phyloP scores from a whole-genome alignment of 2,797 vertebrate genomes.

The Argyrosomus regius region DNA sequence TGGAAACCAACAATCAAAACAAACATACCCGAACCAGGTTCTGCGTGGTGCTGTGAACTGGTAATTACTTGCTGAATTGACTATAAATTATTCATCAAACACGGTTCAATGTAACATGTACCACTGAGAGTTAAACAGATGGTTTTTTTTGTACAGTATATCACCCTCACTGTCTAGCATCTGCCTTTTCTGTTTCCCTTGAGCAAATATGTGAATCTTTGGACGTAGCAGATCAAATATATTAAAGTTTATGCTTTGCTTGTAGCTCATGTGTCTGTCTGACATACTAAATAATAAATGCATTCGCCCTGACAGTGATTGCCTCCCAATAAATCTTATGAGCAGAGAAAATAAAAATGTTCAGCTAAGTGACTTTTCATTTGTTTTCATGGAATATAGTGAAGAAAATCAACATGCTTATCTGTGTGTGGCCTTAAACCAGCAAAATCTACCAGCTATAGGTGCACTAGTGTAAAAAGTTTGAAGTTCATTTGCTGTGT shows the following conservation, averaged over 20 bases:
- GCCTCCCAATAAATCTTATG: neutral
- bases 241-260: conserved; percentile 1
- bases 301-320: conserved; percentile 8
- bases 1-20: conserved; percentile 59
- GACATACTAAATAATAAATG: conserved; percentile 19
- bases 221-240: neutral
- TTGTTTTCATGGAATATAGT: conserved; percentile 1
- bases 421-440: neutral
- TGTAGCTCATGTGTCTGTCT: conserved; percentile 13
- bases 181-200: neutral
- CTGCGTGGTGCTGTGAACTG: conserved; percentile 77
- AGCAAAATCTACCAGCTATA: neutral
- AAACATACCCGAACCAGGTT: conserved; percentile 80
- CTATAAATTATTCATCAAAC: conserved; percentile 35
- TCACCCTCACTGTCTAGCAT: neutral
- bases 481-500: conserved; percentile 1
- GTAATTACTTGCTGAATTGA: neutral
- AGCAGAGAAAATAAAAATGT: conserved; percentile 3
- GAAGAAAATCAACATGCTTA: neutral
- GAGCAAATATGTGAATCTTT: neutral
- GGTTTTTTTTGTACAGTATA: neutral
- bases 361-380: neutral
- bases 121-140: neutral
- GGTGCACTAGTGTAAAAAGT: neutral
- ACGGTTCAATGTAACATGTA: neutral